Evolutionary conservation across 2,113 vertebrate genomes (phyloP).

Genomic region (Paralichthys olivaceus): DNA sequence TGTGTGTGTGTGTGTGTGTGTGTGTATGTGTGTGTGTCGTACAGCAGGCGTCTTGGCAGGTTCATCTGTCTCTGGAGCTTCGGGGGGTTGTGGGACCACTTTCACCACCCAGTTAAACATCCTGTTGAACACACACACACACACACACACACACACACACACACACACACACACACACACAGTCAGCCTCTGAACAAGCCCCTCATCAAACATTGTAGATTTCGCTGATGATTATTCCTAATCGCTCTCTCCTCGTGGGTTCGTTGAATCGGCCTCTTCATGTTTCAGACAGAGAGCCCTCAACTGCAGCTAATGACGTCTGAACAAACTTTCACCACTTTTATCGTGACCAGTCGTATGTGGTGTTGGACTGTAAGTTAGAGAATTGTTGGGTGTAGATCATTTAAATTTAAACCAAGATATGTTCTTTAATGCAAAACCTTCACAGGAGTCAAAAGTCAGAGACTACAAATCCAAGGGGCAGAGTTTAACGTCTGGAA

Average conservation of each 20-base stretch:
- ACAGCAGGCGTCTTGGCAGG: constrained; percentile 32
- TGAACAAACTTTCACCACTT: too few species aligned
- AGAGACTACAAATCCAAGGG: too few species aligned
- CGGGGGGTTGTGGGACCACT: constrained; percentile 75
- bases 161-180: constrained; percentile 21
- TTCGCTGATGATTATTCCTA: constrained; percentile 20
- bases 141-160: constrained; percentile 7
- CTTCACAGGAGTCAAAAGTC: too few species aligned
- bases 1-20: neutral
- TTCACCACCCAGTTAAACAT: constrained; percentile 81
- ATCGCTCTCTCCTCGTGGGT: neutral
- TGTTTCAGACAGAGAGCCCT: constrained; percentile 23
- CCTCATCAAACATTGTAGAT: constrained; percentile 21
- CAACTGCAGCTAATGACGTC: constrained; percentile 16
- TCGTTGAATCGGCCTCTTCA: constrained; percentile 42
- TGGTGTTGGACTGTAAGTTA: too few species aligned
- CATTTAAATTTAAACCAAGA: too few species aligned
- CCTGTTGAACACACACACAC: constrained; percentile 53
- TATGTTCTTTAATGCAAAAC: too few species aligned
- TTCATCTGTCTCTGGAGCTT: constrained; percentile 23
- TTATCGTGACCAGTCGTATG: too few species aligned
- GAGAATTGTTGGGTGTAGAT: too few species aligned
- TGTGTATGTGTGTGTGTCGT: constrained; percentile 19
- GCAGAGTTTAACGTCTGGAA: too few species aligned
- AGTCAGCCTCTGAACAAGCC: constrained; percentile 18